These are phyloP conservation scores for Euura saliciscinereae DNA, from an alignment of 1,140 invertebrate species.

Conservation along the genomic window DNA sequence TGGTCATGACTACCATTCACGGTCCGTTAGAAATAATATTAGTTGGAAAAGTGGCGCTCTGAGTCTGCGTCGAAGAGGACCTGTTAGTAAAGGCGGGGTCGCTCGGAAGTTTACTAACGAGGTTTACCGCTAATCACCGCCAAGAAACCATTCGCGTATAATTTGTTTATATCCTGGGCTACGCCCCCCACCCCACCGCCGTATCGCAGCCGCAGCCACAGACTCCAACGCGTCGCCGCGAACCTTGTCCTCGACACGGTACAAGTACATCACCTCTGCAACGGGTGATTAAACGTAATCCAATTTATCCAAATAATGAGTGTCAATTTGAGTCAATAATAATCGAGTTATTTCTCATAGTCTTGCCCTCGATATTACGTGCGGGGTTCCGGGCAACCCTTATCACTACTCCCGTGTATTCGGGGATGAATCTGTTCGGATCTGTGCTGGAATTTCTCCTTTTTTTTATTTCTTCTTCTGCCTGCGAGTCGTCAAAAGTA, in stretches of 20 bases:
- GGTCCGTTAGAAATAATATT: slow-evolving; percentile 9
- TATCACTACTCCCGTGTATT: too few relatives aligned
- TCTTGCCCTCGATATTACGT: background rate
- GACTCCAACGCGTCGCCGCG: background rate
- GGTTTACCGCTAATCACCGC: slow-evolving; percentile 52
- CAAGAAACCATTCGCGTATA: slow-evolving; percentile 53
- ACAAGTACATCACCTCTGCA: slow-evolving; percentile 5
- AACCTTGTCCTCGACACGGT: background rate
- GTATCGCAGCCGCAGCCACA: background rate
- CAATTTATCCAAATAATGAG: slow-evolving; percentile 10
- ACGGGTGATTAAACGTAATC: slow-evolving; percentile 6
- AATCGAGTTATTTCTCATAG: background rate
- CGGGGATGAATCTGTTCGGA: too few relatives aligned
- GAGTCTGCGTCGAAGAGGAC: slow-evolving; percentile 12
- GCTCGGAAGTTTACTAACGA: slow-evolving; percentile 47
- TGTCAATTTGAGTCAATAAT: slow-evolving; percentile 13
- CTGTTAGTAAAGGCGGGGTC: slow-evolving; percentile 16
- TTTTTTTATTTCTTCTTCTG: too few relatives aligned
- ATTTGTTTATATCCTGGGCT: slow-evolving; percentile 53
- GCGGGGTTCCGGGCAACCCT: too few relatives aligned
- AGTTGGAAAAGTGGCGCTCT: slow-evolving; percentile 1
- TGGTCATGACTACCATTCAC: slow-evolving; percentile 10
- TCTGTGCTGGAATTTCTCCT: too few relatives aligned
- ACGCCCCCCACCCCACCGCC: slow-evolving; percentile 25
- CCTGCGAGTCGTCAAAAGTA: background rate